phyloP scores from a whole-genome alignment of 2,797 vertebrate genomes.

The Petrocephalus schoutedeni region DNA sequence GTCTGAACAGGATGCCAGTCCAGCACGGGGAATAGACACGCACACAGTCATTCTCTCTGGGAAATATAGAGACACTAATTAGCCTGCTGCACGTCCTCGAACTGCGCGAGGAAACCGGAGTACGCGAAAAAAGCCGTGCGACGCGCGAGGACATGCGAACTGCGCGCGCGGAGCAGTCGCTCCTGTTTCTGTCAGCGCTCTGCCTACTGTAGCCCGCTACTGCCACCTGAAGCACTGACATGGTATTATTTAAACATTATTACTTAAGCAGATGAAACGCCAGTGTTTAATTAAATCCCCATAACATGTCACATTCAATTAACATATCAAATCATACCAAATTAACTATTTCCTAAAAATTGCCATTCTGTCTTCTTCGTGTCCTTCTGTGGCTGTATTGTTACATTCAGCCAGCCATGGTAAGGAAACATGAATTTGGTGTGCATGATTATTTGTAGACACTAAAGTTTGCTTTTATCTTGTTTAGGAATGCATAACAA shows the following conservation, averaged over 20 bases:
- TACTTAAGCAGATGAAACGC: neutral
- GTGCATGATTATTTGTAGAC: neutral
- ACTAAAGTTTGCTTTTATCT: neutral
- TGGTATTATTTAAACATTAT: neutral
- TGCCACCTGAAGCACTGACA: slow-evolving; percentile 2
- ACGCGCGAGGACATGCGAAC: neutral
- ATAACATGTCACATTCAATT: neutral
- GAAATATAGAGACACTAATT: neutral
- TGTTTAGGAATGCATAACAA: neutral
- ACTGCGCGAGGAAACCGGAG: slow-evolving; percentile 6
- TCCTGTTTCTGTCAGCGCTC: neutral
- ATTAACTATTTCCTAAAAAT: neutral
- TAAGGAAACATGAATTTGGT: neutral
- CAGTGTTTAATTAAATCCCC: neutral
- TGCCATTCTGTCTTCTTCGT: neutral
- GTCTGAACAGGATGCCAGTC: neutral
- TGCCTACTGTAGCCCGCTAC: neutral
- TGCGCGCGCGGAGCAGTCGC: neutral
- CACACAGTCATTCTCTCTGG: slow-evolving; percentile 41
- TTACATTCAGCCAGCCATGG: neutral
- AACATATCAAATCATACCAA: neutral
- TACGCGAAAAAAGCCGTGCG: neutral
- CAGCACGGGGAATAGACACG: neutral
- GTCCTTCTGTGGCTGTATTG: neutral
- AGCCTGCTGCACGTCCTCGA: neutral